Conservation (phyloP, 2,888 invertebrate species). For the Trachelus tabidus region DNA sequence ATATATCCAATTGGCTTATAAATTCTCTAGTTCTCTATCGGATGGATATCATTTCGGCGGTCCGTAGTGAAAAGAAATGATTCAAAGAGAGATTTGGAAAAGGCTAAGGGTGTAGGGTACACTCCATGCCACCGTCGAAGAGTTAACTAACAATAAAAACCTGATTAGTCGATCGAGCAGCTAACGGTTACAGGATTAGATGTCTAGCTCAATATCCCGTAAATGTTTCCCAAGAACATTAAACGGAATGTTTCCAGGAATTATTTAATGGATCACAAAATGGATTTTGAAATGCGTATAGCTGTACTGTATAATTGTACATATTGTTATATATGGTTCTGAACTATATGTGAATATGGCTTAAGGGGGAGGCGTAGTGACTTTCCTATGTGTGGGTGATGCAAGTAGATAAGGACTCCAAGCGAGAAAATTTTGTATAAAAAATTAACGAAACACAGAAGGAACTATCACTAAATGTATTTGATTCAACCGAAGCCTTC, state of each 20-base stretch:
- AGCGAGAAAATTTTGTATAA: too few species aligned
- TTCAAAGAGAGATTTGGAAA: too few species aligned
- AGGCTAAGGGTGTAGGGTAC: too few species aligned
- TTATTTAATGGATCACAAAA: neutral
- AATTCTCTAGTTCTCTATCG: too few species aligned
- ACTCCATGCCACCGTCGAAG: neutral
- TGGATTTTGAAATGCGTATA: neutral
- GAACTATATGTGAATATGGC: neutral
- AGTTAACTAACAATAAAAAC: neutral
- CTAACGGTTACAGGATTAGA: neutral
- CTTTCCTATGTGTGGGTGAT: too few species aligned
- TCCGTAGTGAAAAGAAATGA: too few species aligned
- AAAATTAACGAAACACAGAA: too few species aligned
- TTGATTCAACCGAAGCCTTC: too few species aligned
- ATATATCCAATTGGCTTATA: too few species aligned
- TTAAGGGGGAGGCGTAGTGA: neutral
- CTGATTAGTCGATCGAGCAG: neutral
- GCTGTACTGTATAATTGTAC: neutral
- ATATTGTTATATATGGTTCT: neutral
- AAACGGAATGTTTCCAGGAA: neutral
- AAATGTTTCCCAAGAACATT: neutral
- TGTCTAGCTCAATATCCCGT: neutral
- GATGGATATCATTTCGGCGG: too few species aligned
- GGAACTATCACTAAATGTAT: too few species aligned
- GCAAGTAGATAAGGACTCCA: too few species aligned